phyloP scores from a whole-genome alignment of 2,113 vertebrate genomes.

The Prunella himalayana region DNA sequence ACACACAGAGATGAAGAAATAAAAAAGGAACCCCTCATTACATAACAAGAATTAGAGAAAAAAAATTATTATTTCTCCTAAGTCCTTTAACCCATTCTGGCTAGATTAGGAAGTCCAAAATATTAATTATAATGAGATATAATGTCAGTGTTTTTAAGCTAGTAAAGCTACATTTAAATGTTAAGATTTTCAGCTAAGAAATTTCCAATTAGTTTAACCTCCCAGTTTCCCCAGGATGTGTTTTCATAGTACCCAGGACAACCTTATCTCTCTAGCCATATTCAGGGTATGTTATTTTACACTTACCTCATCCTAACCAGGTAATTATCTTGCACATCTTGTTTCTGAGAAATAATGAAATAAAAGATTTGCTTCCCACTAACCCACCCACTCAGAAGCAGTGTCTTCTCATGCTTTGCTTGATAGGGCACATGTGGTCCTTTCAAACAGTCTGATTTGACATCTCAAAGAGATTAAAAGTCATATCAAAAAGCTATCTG shows the following conservation, averaged over 20 bases:
- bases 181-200: not conserved
- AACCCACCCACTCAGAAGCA: constrained; percentile 52
- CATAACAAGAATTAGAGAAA: not conserved
- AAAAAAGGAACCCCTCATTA: not conserved
- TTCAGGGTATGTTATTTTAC: not conserved
- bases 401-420: constrained; percentile 40
- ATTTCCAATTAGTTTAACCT: not conserved
- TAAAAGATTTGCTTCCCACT: constrained; percentile 29
- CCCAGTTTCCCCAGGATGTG: not conserved
- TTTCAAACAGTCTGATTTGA: constrained; percentile 16
- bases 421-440: constrained; percentile 35
- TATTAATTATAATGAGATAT: not conserved
- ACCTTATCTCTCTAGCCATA: not conserved
- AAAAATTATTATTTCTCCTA: not conserved
- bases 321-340: constrained; percentile 30
- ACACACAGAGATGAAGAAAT: not conserved
- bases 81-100: not conserved
- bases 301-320: constrained; percentile 21
- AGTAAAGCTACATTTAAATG: not conserved
- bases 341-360: constrained; percentile 40
- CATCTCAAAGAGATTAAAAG: not conserved
- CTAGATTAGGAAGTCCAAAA: not conserved
- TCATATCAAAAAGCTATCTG: constrained; percentile 22
- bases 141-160: not conserved
- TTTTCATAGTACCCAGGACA: not conserved